Evolutionary conservation across 2,113 vertebrate species (phyloP).

Genomic region (Orcinus orca): DNA sequence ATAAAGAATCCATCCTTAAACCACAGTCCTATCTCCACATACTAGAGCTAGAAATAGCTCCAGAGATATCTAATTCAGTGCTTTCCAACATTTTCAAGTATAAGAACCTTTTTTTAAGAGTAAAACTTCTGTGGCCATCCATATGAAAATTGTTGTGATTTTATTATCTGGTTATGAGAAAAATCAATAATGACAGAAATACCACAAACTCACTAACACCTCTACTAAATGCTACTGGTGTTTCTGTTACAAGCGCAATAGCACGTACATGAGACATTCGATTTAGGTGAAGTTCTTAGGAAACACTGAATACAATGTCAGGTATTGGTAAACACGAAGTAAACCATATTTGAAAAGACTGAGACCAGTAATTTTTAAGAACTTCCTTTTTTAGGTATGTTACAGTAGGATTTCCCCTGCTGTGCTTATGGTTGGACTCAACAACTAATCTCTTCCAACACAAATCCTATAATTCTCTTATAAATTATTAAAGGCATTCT

Average conservation of each 20-base stretch:
- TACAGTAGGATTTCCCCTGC: neutral
- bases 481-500: neutral
- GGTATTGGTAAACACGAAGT: neutral
- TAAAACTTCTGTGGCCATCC: neutral
- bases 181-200: slow-evolving; percentile 5
- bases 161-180: slow-evolving; percentile 23
- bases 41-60: neutral
- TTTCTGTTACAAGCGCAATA: neutral
- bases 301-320: neutral
- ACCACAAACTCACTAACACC: neutral
- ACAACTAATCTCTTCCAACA: neutral
- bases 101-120: neutral
- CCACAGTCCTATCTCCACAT: neutral
- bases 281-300: neutral
- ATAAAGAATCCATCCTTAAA: neutral
- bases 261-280: neutral
- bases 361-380: neutral
- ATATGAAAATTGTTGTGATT: neutral
- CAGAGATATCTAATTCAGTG: neutral
- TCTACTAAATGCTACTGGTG: neutral
- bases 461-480: neutral
- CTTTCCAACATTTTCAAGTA: neutral
- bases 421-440: neutral
- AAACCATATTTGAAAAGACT: slow-evolving; percentile 11
- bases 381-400: neutral